phyloP scores from a whole-genome alignment of 2,113 vertebrate genomes.

The Fulmarus glacialis region DNA sequence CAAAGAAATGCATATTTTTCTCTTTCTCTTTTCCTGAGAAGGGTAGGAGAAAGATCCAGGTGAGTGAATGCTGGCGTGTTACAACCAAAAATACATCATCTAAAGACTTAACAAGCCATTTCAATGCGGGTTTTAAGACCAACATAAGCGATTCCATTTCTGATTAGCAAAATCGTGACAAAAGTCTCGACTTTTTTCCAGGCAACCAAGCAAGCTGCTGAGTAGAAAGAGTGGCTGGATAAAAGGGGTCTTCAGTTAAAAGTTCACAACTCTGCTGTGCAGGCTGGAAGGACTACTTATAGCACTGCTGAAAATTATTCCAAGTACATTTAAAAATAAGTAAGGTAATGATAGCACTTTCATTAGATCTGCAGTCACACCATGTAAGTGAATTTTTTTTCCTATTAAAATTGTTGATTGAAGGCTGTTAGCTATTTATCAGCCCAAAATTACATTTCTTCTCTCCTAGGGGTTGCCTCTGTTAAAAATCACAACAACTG shows the following conservation, averaged over 20 bases:
- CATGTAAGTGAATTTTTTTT: constrained; percentile 31
- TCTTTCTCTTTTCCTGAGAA: constrained; percentile 54
- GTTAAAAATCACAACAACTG: constrained; percentile 44
- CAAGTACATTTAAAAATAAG: constrained; percentile 67
- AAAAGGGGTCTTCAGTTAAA: background rate
- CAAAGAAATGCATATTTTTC: constrained; percentile 69
- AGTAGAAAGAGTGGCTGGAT: background rate
- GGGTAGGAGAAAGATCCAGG: constrained; percentile 5
- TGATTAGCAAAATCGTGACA: constrained; percentile 74
- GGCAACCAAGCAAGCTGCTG: constrained; percentile 5
- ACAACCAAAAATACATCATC: constrained; percentile 31
- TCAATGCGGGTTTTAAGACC: constrained; percentile 11
- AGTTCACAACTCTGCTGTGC: constrained; percentile 16
- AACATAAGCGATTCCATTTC: constrained; percentile 53
- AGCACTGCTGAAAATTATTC: constrained; percentile 1
- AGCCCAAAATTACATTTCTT: constrained; percentile 66
- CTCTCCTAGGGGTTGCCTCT: constrained; percentile 49
- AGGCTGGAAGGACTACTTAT: background rate
- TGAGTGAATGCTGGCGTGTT: background rate
- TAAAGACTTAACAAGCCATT: constrained; percentile 52
- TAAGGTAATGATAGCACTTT: constrained; percentile 51
- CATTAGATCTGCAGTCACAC: constrained; percentile 45
- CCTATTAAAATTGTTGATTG: constrained; percentile 75
- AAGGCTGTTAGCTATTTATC: constrained; percentile 71
- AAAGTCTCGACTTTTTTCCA: constrained; percentile 57